Conservation (phyloP, 2,797 vertebrate genomes). For the Sebastes jordani region DNA sequence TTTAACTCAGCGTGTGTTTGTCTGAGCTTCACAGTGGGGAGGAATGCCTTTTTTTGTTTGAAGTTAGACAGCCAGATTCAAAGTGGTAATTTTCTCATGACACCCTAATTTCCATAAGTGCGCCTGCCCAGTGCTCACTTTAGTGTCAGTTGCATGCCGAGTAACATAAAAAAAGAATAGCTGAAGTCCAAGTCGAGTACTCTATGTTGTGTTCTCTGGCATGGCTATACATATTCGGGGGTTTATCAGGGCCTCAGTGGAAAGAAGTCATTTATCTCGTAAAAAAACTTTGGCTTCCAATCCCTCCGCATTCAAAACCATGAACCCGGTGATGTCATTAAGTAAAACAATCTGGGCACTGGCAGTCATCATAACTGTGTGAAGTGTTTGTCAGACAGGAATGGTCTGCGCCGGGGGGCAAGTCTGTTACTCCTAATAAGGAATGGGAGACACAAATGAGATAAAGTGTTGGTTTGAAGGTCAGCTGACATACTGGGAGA, state of each 20-base stretch:
- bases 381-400: slow-evolving; percentile 23
- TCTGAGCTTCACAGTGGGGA: neutral
- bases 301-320: slow-evolving; percentile 18
- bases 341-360: slow-evolving; percentile 51
- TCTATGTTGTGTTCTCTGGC: slow-evolving; percentile 32
- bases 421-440: slow-evolving; percentile 35
- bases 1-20: neutral
- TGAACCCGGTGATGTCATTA: slow-evolving; percentile 63
- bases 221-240: slow-evolving; percentile 11
- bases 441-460: slow-evolving; percentile 26
- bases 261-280: slow-evolving; percentile 33
- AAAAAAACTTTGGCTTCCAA: slow-evolving; percentile 22
- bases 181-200: slow-evolving; percentile 26
- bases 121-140: neutral
- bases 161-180: slow-evolving; percentile 1
- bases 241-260: slow-evolving; percentile 36
- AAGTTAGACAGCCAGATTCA: slow-evolving; percentile 2
- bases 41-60: neutral
- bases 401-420: neutral
- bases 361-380: slow-evolving; percentile 15
- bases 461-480: slow-evolving; percentile 28
- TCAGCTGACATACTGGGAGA: slow-evolving; percentile 2
- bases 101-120: slow-evolving; percentile 29
- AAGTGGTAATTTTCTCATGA: slow-evolving; percentile 38
- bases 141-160: slow-evolving; percentile 1